phyloP scores from a whole-genome alignment of 2,113 vertebrate genomes.

The Leucoraja erinaceus region DNA sequence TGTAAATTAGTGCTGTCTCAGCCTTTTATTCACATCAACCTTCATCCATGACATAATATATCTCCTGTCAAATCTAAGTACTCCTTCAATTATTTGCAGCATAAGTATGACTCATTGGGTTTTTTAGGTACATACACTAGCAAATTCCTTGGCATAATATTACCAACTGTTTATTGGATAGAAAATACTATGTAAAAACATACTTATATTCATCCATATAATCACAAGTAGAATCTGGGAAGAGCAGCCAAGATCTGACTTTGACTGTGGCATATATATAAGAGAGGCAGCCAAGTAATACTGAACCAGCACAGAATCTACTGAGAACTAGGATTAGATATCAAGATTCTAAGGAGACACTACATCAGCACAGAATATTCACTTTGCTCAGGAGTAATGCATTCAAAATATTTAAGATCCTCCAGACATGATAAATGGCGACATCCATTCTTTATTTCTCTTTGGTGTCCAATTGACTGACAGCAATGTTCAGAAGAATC shows the following conservation, averaged over 20 bases:
- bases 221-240: not conserved
- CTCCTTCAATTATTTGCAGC: not conserved
- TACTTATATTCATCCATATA: not conserved
- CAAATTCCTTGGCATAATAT: not conserved
- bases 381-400: not conserved
- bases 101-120: not conserved
- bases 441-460: not conserved
- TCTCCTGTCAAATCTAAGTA: not conserved
- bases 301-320: not conserved
- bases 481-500: not conserved
- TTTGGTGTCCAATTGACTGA: not conserved
- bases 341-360: not conserved
- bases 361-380: not conserved
- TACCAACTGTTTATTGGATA: not conserved
- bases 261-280: not conserved
- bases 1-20: conserved; percentile 15
- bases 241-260: not conserved
- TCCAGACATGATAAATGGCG: not conserved
- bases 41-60: conserved; percentile 9
- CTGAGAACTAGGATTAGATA: not conserved
- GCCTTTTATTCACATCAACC: not conserved
- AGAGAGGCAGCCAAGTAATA: not conserved
- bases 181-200: not conserved
- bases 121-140: not conserved
- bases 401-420: not conserved